phyloP scores from a whole-genome alignment of 2,888 invertebrate species.

The Vesta saturnalis region DNA sequence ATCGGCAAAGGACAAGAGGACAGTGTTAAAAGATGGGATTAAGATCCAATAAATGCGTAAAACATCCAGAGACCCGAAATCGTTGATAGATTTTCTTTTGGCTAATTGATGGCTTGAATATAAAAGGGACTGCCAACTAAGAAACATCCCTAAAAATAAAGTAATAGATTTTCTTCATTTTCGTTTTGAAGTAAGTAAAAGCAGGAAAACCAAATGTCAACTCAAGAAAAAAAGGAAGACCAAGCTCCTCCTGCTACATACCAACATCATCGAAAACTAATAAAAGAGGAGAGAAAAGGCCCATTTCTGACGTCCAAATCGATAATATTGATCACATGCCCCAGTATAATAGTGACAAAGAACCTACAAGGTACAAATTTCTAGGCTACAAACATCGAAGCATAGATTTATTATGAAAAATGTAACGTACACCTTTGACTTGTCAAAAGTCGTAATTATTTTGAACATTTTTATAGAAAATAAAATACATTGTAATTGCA shows the following conservation, averaged over 20 bases:
- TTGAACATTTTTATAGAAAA: too few relatives aligned
- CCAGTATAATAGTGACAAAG: conserved; percentile 30
- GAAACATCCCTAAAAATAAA: background rate
- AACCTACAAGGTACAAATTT: conserved; percentile 39
- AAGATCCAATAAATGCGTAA: conserved; percentile 35
- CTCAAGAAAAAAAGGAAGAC: conserved; percentile 3
- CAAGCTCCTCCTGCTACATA: background rate
- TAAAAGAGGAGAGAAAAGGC: background rate
- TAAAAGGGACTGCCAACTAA: conserved; percentile 14
- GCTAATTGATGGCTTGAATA: conserved; percentile 47
- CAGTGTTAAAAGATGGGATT: conserved; percentile 44
- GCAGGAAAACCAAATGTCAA: background rate
- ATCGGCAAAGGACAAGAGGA: conserved; percentile 40
- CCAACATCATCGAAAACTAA: background rate
- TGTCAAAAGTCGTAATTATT: too few relatives aligned
- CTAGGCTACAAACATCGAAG: too few relatives aligned
- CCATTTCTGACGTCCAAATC: conserved; percentile 31
- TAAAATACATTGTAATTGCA: too few relatives aligned
- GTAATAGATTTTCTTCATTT: conserved; percentile 15
- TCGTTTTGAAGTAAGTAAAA: background rate
- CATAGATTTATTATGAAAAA: too few relatives aligned
- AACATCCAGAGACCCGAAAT: conserved; percentile 37
- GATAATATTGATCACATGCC: conserved; percentile 41
- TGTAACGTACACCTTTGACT: too few relatives aligned
- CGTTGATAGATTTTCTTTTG: conserved; percentile 41